Percentiles rank a stretch among this genome's conserved stretches.
These are phyloP conservation scores for Timandra comae DNA, from an alignment of 2,888 invertebrate genomes.

Conservation along the genomic window DNA sequence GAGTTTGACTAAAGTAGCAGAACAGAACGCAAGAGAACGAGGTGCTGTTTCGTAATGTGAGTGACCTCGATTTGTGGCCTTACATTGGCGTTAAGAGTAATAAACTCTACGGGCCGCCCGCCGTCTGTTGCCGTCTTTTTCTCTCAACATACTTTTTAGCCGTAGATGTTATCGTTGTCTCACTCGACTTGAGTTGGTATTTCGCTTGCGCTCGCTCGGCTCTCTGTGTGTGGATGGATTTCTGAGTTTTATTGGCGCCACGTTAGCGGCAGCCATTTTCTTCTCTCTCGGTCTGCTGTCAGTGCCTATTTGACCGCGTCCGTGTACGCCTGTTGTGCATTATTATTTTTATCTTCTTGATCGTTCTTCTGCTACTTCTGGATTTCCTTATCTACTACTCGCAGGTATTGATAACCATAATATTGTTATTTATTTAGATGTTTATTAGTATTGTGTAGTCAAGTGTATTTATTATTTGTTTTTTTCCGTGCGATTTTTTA, in stretches of 20 bases:
- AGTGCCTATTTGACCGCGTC: conserved; percentile 51
- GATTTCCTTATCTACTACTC: conserved; percentile 34
- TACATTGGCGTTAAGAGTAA: too few relatives aligned
- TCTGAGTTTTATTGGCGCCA: conserved; percentile 46
- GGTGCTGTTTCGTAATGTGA: conserved; percentile 41
- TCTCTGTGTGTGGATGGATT: conserved; percentile 33
- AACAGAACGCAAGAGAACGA: conserved; percentile 59
- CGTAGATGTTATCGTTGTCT: too few relatives aligned
- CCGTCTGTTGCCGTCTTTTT: too few relatives aligned
- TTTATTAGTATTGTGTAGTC: too few relatives aligned
- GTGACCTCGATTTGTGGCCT: conserved; percentile 49
- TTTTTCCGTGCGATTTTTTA: not conserved
- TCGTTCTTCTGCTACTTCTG: conserved; percentile 55
- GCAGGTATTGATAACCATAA: conserved; percentile 27
- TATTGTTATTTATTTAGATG: not conserved
- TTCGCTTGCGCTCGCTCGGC: conserved; percentile 10
- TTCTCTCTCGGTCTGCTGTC: conserved; percentile 63
- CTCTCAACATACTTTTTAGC: too few relatives aligned
- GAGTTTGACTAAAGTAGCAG: conserved; percentile 59
- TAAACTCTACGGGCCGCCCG: too few relatives aligned
- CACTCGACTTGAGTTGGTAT: conserved; percentile 21
- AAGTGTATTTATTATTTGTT: too few relatives aligned
- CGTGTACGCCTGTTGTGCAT: conserved; percentile 40
- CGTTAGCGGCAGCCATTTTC: conserved; percentile 61
- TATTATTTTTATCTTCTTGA: conserved; percentile 46